Conservation (phyloP, 2,113 vertebrate species). For the Xiphias gladius region DNA sequence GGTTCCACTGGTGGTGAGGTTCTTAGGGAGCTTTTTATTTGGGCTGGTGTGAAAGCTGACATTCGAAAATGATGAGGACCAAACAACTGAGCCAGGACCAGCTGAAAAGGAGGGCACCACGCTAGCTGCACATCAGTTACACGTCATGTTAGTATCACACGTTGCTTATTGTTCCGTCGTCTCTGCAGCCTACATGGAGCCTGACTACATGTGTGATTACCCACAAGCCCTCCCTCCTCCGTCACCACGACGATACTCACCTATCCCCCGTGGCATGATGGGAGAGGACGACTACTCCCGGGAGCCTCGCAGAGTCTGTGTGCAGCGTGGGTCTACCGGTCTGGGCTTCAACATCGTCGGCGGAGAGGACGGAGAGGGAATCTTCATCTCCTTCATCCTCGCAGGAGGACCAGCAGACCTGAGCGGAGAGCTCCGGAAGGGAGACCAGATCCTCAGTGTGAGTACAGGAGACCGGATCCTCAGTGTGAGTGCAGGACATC, state of each 20-base stretch:
- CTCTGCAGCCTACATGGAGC: slow-evolving; percentile 89
- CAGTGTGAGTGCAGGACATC: slow-evolving; percentile 5
- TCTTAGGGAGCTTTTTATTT: too few relatives aligned
- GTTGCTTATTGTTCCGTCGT: background rate
- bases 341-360: slow-evolving; percentile 94
- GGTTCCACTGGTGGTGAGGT: too few relatives aligned
- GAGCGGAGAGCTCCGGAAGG: slow-evolving; percentile 91
- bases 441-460: slow-evolving; percentile 94
- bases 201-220: slow-evolving; percentile 91
- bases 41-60: too few relatives aligned
- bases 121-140: too few relatives aligned
- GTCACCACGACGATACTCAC: slow-evolving; percentile 90
- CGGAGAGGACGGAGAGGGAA: slow-evolving; percentile 91
- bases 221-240: slow-evolving; percentile 91
- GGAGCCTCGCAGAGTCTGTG: slow-evolving; percentile 88
- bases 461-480: slow-evolving; percentile 85
- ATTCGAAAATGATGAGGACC: too few relatives aligned
- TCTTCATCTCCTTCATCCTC: slow-evolving; percentile 95
- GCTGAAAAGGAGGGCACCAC: too few relatives aligned
- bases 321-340: slow-evolving; percentile 90
- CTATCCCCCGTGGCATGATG: slow-evolving; percentile 87
- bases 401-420: slow-evolving; percentile 92
- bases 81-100: too few relatives aligned
- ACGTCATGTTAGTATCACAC: too few relatives aligned
- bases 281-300: slow-evolving; percentile 89